phyloP scores from a whole-genome alignment of 2,797 vertebrate genomes.

The Acrocephalus scirpaceus region DNA sequence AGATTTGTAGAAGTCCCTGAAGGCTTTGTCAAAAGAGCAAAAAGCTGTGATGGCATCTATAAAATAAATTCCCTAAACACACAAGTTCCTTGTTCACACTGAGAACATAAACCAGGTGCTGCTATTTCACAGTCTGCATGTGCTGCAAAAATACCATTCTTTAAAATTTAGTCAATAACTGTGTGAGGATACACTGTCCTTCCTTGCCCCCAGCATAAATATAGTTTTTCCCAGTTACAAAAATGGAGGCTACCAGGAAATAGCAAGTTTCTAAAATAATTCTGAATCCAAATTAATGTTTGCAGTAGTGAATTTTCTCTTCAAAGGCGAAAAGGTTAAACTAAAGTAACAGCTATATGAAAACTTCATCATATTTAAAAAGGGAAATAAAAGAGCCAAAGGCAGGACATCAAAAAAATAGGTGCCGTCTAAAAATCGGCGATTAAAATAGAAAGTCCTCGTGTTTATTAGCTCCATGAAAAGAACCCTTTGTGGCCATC shows the following conservation, averaged over 20 bases:
- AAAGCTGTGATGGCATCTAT: not conserved
- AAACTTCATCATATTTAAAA: not conserved
- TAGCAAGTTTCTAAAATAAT: not conserved
- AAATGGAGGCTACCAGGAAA: not conserved
- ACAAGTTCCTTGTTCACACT: not conserved
- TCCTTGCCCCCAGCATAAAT: not conserved
- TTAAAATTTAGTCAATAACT: not conserved
- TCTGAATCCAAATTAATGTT: not conserved
- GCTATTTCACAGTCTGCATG: not conserved
- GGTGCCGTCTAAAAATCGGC: not conserved
- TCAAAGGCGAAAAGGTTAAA: not conserved
- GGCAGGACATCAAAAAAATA: not conserved
- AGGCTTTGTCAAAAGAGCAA: not conserved
- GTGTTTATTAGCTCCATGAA: constrained; percentile 21
- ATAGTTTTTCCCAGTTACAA: not conserved
- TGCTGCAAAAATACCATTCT: not conserved
- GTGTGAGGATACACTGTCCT: not conserved
- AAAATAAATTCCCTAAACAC: not conserved
- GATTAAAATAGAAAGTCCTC: not conserved
- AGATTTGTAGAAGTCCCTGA: not conserved
- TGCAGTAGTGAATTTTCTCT: not conserved
- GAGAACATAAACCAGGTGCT: not conserved
- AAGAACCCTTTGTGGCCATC: constrained; percentile 45
- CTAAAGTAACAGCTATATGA: not conserved
- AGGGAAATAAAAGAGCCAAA: not conserved